Conservation (phyloP, 2,888 invertebrate species). For the Eupelmus urozonus region DNA sequence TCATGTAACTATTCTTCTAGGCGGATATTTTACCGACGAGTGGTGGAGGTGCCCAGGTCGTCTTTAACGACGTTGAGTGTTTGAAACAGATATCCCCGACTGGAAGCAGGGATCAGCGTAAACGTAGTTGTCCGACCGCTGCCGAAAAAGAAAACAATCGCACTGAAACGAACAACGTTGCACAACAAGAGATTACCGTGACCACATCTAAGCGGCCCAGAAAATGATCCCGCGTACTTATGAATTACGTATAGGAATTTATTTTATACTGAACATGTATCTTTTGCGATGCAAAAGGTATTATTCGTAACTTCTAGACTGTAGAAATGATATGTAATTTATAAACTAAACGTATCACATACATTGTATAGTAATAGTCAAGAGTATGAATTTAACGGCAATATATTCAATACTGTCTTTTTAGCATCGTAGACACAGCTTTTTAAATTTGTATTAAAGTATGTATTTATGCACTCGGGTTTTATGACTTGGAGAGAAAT, state of each 20-base stretch:
- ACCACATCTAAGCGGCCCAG: constrained; percentile 47
- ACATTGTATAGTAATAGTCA: constrained; percentile 16
- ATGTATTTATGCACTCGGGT: constrained; percentile 27
- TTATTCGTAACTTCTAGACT: constrained; percentile 15
- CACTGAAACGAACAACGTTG: constrained; percentile 32
- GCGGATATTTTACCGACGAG: constrained; percentile 96
- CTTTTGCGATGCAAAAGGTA: constrained; percentile 39
- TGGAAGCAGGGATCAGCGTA: constrained; percentile 66
- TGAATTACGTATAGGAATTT: constrained; percentile 21
- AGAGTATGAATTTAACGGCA: constrained; percentile 7
- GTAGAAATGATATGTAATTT: constrained; percentile 3
- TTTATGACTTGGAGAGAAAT: constrained; percentile 15
- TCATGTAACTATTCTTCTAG: constrained; percentile 77
- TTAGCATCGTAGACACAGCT: neutral
- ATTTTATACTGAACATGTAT: neutral
- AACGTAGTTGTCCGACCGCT: constrained; percentile 69
- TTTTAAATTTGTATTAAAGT: constrained; percentile 40
- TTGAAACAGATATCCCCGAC: constrained; percentile 89
- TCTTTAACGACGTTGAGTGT: constrained; percentile 96
- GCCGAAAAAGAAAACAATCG: constrained; percentile 39
- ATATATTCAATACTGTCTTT: constrained; percentile 7
- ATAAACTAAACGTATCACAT: constrained; percentile 12
- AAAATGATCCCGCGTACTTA: constrained; percentile 44
- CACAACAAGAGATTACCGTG: constrained; percentile 35
- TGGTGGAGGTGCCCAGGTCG: constrained; percentile 96